phyloP scores from a whole-genome alignment of 2,113 vertebrate genomes.

The Salminus brasiliensis region DNA sequence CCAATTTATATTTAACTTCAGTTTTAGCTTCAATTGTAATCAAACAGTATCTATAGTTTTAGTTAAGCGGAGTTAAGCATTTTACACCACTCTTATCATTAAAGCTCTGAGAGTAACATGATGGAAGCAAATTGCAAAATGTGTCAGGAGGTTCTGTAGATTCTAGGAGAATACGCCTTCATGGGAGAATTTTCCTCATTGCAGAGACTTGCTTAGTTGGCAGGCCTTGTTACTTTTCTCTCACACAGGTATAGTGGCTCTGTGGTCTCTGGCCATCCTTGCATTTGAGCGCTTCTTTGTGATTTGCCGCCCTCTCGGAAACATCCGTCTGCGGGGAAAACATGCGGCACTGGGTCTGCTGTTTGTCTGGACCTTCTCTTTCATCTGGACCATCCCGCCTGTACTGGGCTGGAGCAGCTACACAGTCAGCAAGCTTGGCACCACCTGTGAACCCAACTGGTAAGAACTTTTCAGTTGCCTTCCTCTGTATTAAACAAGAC shows the following conservation, averaged over 20 bases:
- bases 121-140: too few species aligned
- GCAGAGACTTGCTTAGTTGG: too few species aligned
- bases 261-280: conserved; percentile 88
- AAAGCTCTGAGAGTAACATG: too few species aligned
- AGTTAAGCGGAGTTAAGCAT: too few species aligned
- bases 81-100: too few species aligned
- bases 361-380: conserved; percentile 88
- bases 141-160: too few species aligned
- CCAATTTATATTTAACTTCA: too few species aligned
- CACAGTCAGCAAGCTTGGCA: conserved; percentile 88
- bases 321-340: conserved; percentile 70
- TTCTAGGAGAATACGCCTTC: too few species aligned
- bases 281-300: conserved; percentile 86
- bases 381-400: conserved; percentile 88
- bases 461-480: conserved; percentile 65
- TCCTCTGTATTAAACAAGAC: background rate
- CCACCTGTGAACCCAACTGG: conserved; percentile 93
- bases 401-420: conserved; percentile 90
- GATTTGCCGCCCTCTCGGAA: conserved; percentile 82
- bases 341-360: conserved; percentile 81
- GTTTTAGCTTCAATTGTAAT: too few species aligned
- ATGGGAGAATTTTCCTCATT: background rate
- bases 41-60: too few species aligned
- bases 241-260: conserved; percentile 81
- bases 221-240: background rate